phyloP scores from a whole-genome alignment of 1,140 invertebrate genomes.

The Lasioglossum baleicum region DNA sequence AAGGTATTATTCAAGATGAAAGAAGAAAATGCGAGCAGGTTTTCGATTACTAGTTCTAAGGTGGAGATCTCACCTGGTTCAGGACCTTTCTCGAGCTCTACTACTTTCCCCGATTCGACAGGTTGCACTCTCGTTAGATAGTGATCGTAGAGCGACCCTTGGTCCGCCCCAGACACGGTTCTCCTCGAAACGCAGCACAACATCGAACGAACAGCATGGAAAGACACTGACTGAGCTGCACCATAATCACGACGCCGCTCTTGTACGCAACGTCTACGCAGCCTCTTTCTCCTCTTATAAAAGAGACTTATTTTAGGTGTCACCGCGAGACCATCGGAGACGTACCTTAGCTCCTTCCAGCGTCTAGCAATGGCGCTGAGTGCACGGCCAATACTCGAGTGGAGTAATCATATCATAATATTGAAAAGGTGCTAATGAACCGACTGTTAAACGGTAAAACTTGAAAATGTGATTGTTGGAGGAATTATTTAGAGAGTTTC shows the following conservation, averaged over 20 bases:
- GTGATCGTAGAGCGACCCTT: conserved; percentile 44
- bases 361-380: conserved; percentile 7
- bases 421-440: not conserved
- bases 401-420: not conserved
- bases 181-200: conserved; percentile 73
- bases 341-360: not conserved
- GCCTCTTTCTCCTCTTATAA: conserved; percentile 42
- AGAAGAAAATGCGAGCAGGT: not conserved
- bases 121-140: conserved; percentile 4
- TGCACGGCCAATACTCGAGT: not conserved
- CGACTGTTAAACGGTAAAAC: no score
- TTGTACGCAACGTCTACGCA: conserved; percentile 42
- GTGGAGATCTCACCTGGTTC: conserved; percentile 53
- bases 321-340: conserved; percentile 33
- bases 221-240: conserved; percentile 47
- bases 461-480: no score
- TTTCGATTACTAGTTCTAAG: not conserved
- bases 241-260: conserved; percentile 32
- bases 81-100: conserved; percentile 14
- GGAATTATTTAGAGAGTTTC: no score
- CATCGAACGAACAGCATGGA: conserved; percentile 60
- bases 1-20: not conserved
- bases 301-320: conserved; percentile 58
- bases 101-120: conserved; percentile 21
- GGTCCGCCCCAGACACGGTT: conserved; percentile 52